Percentiles rank a stretch among this genome's conserved stretches.
These are phyloP conservation scores for Sphaerophoria rueppellii DNA, from an alignment of 2,888 invertebrate genomes.

Conservation along the genomic window DNA sequence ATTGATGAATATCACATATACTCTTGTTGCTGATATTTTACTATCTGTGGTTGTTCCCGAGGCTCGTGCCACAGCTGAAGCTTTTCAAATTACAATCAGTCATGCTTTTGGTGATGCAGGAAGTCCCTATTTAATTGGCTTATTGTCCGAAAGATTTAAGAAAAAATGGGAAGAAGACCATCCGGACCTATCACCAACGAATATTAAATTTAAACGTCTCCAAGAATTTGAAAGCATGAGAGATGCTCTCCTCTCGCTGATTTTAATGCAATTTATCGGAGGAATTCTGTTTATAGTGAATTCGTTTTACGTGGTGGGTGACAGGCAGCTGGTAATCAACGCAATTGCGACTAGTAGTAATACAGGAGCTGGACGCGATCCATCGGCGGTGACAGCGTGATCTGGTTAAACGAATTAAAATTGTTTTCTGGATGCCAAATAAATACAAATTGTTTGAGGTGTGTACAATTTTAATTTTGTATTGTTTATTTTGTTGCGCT, in stretches of 20 bases:
- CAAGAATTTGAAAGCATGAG: slow-evolving; percentile 46
- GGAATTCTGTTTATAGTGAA: slow-evolving; percentile 38
- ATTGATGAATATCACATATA: slow-evolving; percentile 51
- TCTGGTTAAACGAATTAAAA: slow-evolving; percentile 44
- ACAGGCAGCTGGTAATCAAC: slow-evolving; percentile 36
- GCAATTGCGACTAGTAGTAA: slow-evolving; percentile 16
- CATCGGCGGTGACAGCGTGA: background rate
- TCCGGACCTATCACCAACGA: background rate
- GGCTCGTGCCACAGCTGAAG: slow-evolving; percentile 47
- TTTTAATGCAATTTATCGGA: slow-evolving; percentile 41
- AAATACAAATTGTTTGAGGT: slow-evolving; percentile 26
- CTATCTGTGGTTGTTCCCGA: slow-evolving; percentile 53
- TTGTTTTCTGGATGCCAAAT: slow-evolving; percentile 47
- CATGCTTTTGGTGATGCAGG: slow-evolving; percentile 64
- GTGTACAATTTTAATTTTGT: slow-evolving; percentile 20
- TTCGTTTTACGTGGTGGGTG: slow-evolving; percentile 48
- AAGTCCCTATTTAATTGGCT: slow-evolving; percentile 57
- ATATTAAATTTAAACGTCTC: background rate
- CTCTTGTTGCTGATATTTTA: slow-evolving; percentile 50
- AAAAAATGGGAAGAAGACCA: slow-evolving; percentile 1
- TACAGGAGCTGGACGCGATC: background rate
- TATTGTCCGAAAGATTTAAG: slow-evolving; percentile 46
- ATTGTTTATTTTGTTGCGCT: background rate
- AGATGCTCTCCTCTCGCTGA: slow-evolving; percentile 29
- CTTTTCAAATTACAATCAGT: slow-evolving; percentile 54